Base-by-base conservation (phyloP, 2,888 invertebrate genomes). In the Himalopsyche tibetana region DNA sequence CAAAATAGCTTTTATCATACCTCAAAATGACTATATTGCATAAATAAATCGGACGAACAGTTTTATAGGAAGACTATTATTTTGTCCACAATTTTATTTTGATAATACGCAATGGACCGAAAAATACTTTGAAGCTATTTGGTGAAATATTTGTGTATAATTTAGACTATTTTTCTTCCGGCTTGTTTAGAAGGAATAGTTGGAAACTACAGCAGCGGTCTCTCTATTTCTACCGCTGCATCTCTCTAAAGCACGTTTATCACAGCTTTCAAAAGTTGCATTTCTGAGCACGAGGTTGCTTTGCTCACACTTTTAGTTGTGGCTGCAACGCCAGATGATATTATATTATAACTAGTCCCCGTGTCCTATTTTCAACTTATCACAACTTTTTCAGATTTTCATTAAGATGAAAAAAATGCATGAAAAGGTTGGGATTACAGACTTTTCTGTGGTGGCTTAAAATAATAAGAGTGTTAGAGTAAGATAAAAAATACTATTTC, bases 181-280 rank as follows among this genome's bases (percentile, higher is more conserved):
- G 8, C 15, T 51, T 63, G 63, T 63, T 63, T 19, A 63, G 63
- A 0, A 6, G 63, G 5, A 9, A 63, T 19, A 63, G 63, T 63
- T 63, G 63, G n/a, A 8, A 63, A 63, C n/a, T 63, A 3, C 19
- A 8, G 5, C 63, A 19, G 63, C 63, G 19, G 19, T 63, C 63
- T 63, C 63, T 63, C 19, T 63, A 63, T 63, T 63, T 63, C 9
- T n/a, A 2, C 63, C 19, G 19, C 8, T 63, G 63, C n/a, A 63
- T 19, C 19, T 11, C 74, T 74, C 79, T 55, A 55, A 42, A 12
- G 55, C 80, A 84, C 84, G 84, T 84, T 79, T 84, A 80, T 84
- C 84, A 80, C 55, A 84, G 84, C 55, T 84, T 84, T 84, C 80
- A 83, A 38, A 84, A 80, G 84, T 80, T 80, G 51, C 80, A 79